Evolutionary conservation across 2,113 vertebrate species (phyloP).

Genomic region (Phaethon lepturus): DNA sequence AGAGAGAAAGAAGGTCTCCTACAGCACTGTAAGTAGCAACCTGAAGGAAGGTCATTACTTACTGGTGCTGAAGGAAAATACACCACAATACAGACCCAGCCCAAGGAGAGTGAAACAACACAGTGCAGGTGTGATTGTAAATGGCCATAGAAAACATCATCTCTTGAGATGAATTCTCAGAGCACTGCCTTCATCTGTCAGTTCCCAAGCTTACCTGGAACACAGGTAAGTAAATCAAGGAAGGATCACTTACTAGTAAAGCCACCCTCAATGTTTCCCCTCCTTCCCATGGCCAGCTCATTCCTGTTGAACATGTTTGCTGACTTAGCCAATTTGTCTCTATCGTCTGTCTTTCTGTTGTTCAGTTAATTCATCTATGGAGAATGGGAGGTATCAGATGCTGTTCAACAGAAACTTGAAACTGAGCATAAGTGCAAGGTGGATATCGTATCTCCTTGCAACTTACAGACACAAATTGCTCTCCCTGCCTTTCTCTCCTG

Average conservation of each 20-base stretch:
- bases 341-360: conserved; percentile 60
- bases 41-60: conserved; percentile 32
- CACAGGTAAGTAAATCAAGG: conserved; percentile 40
- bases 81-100: neutral
- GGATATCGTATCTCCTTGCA: conserved; percentile 50
- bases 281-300: neutral
- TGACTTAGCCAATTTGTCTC: conserved; percentile 42
- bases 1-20: conserved; percentile 7
- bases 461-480: conserved; percentile 19
- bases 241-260: conserved; percentile 54
- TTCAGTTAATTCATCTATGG: conserved; percentile 61
- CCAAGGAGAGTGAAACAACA: conserved; percentile 44
- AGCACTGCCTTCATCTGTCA: conserved; percentile 1
- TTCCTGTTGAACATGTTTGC: conserved; percentile 5
- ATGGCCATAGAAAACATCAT: conserved; percentile 21
- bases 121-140: conserved; percentile 46
- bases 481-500: neutral
- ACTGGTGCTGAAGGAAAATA: conserved; percentile 6
- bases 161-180: conserved; percentile 49
- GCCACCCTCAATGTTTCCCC: neutral
- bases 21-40: neutral
- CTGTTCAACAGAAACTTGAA: conserved; percentile 60
- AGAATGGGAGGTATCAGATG: conserved; percentile 65
- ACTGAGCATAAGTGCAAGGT: conserved; percentile 41
- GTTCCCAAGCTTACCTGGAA: conserved; percentile 58